Evolutionary conservation across 2,113 vertebrate species (phyloP).

Genomic region (Petromus typicus): DNA sequence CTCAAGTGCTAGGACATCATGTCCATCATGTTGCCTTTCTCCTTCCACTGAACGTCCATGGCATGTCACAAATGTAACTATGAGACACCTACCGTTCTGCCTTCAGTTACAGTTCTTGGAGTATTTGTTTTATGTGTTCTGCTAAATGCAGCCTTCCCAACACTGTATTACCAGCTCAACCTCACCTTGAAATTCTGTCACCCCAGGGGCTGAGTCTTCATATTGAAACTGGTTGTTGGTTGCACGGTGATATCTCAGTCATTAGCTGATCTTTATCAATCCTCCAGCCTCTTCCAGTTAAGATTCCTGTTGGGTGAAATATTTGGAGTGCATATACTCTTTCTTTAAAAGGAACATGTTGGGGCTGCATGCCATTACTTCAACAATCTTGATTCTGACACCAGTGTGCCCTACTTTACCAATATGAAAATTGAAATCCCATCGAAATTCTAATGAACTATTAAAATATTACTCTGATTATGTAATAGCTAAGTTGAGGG

Average conservation of each 20-base stretch:
- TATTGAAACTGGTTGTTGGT: background rate
- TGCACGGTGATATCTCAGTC: background rate
- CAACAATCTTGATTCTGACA: background rate
- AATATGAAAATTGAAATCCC: background rate
- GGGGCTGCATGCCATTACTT: background rate
- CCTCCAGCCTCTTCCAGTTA: background rate
- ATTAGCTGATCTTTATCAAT: background rate
- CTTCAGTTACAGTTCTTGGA: background rate
- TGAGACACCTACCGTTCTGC: background rate
- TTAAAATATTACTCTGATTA: background rate
- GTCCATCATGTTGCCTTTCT: background rate
- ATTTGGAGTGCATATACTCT: background rate
- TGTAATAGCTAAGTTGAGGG: background rate
- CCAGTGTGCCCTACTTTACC: background rate
- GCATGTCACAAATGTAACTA: background rate
- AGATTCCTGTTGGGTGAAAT: no score
- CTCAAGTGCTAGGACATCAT: background rate
- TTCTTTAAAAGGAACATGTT: background rate
- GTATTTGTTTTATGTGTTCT: background rate
- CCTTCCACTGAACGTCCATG: background rate
- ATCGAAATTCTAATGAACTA: background rate
- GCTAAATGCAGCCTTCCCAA: background rate
- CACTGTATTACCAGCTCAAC: background rate
- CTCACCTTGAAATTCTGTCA: background rate
- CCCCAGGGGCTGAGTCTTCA: background rate